phyloP scores from a whole-genome alignment of 2,888 invertebrate genomes.

The Ethmia dodecea region DNA sequence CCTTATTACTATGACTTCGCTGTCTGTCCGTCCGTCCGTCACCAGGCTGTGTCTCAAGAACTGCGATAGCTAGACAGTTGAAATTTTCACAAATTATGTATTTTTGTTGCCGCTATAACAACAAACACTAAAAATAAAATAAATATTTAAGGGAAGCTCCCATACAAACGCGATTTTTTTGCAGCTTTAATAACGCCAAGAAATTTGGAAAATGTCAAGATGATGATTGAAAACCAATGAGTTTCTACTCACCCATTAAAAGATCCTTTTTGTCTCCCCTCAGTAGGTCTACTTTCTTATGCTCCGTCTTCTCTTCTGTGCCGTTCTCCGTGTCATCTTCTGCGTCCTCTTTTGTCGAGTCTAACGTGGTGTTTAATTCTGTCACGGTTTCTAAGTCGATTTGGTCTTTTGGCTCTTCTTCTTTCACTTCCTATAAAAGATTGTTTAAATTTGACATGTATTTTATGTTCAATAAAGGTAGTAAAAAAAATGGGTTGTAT shows the following conservation, averaged over 20 bases:
- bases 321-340: too few relatives aligned
- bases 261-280: slow-evolving; percentile 63
- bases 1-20: too few relatives aligned
- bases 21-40: too few relatives aligned
- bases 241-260: slow-evolving; percentile 62
- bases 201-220: not conserved
- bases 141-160: too few relatives aligned
- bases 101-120: too few relatives aligned
- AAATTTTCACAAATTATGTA: too few relatives aligned
- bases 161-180: too few relatives aligned
- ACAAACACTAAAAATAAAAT: too few relatives aligned
- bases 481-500: too few relatives aligned
- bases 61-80: too few relatives aligned
- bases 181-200: too few relatives aligned
- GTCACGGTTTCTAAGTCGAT: slow-evolving; percentile 22
- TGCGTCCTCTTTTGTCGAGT: slow-evolving; percentile 27
- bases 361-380: slow-evolving; percentile 29
- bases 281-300: slow-evolving; percentile 51
- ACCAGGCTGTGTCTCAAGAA: too few relatives aligned
- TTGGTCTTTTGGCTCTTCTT: slow-evolving; percentile 24
- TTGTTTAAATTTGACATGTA: not conserved
- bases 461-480: not conserved
- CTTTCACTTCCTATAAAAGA: slow-evolving; percentile 32
- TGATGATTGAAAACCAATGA: not conserved
- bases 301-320: slow-evolving; percentile 30